Evolutionary conservation across 2,797 vertebrate genomes (phyloP).

Genomic region (Dallia pectoralis): DNA sequence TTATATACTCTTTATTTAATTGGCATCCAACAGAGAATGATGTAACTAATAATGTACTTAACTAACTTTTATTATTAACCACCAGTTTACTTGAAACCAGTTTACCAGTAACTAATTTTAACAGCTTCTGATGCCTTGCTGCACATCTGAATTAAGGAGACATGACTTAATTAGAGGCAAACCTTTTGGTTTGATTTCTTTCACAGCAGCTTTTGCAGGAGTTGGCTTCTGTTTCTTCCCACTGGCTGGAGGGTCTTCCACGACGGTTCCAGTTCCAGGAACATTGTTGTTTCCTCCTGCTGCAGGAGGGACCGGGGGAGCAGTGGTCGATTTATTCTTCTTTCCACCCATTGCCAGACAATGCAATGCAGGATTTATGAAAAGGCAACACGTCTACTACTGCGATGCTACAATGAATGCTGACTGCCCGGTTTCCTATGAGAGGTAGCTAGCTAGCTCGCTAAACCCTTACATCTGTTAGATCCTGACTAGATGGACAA

Average conservation of each 20-base stretch:
- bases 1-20: neutral
- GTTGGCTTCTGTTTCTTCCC: constrained; percentile 59
- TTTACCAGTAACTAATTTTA: neutral
- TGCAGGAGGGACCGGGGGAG: constrained; percentile 29
- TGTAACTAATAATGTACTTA: neutral
- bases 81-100: neutral
- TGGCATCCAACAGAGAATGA: neutral
- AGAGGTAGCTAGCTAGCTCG: neutral
- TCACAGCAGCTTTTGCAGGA: constrained; percentile 53
- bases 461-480: neutral
- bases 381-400: constrained; percentile 10
- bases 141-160: neutral
- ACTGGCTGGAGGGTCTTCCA: constrained; percentile 42
- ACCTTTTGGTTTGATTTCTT: constrained; percentile 77
- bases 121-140: neutral
- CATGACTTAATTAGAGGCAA: neutral
- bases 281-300: constrained; percentile 23
- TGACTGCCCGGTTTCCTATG: neutral
- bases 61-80: neutral
- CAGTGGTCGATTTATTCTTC: constrained; percentile 70
- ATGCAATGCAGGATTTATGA: neutral
- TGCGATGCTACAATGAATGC: neutral
- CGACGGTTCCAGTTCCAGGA: constrained; percentile 45
- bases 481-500: neutral
- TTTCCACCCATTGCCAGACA: constrained; percentile 73